Base-by-base conservation (phyloP, 1,140 invertebrate genomes). In the Uloborus diversus region DNA sequence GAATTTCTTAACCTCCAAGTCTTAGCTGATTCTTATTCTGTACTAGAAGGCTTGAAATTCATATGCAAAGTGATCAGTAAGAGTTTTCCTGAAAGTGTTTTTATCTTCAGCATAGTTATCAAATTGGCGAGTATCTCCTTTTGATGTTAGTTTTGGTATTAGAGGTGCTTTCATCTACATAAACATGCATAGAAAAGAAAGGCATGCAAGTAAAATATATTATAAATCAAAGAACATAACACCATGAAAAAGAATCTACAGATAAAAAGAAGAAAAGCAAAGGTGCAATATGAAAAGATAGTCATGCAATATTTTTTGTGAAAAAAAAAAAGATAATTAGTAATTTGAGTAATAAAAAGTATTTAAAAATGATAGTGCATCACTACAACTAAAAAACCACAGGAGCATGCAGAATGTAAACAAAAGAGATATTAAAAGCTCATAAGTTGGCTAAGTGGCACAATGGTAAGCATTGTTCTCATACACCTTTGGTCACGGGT, bases 41-140 rank as follows among this genome's bases (percentile, higher is more conserved):
- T 53, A 30, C 75, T 87, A 91, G 86, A 91, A 91, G 75, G 90
- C 89, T 57, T 87, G 85, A 87, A 91, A 91, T 83, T 90, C 88
- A 82, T 88, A 87, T 32, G 84, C 85, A 86, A 86, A 88, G 82
- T 88, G 85, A 81, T 89, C 87, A 53, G 87, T 88, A 11, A 85
- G 83, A 64, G 86, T 87, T 79, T 86, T 87, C 82, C 84, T 81
- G 86, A 87, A 87, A 23, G 85, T 82, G 69, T 85, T 82, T 78
- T 83, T 83, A 78, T 89, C 88, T 82, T 91, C 90, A 66, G 90
- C 88, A 82, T 90, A 90, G 62, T 88, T 85, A 81, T 90, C 89
- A 86, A 91, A 91, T 83, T 91, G 88, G 75, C 87, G 87, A 28
- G 89, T 87, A 84, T 91, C 90, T 37, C 88, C 89, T 33, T 86